A percentile compares a stretch with the other conserved stretches of the same genome.
These are phyloP conservation scores for Sarcoramphus papa DNA, from an alignment of 2,797 vertebrate genomes.

Conservation along the genomic window DNA sequence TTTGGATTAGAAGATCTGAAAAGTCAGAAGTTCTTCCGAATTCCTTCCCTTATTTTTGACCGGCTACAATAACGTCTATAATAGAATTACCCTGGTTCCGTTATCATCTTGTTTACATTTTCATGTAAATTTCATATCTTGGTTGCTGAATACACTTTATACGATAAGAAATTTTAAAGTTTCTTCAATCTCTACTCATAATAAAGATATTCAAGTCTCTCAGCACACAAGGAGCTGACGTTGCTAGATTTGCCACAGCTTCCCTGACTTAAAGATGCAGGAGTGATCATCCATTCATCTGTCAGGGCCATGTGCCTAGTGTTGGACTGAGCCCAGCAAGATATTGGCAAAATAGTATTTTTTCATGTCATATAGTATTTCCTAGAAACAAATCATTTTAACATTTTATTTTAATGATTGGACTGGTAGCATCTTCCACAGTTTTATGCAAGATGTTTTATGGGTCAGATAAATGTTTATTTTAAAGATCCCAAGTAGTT, in stretches of 20 bases:
- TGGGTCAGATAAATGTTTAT: not conserved
- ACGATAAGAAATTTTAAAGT: not conserved
- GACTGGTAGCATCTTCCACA: not conserved
- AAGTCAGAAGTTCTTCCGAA: not conserved
- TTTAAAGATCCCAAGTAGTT: not conserved
- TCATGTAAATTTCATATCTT: not conserved
- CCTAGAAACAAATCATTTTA: not conserved
- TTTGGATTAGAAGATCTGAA: not conserved
- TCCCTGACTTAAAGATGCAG: not conserved
- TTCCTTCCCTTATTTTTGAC: not conserved
- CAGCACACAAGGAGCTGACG: not conserved
- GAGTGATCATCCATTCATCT: not conserved
- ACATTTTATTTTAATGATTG: not conserved
- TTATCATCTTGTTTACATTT: not conserved
- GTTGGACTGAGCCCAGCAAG: not conserved
- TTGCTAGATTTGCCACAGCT: not conserved
- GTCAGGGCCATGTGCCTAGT: not conserved
- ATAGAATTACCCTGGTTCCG: not conserved
- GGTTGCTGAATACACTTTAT: not conserved
- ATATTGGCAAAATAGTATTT: not conserved
- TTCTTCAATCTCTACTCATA: not conserved
- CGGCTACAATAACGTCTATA: not conserved
- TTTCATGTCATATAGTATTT: not conserved
- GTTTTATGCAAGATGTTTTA: not conserved
- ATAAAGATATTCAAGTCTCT: not conserved